These are phyloP conservation scores for Lasioglossum baleicum DNA, from an alignment of 1,140 invertebrate genomes.

Conservation along the genomic window DNA sequence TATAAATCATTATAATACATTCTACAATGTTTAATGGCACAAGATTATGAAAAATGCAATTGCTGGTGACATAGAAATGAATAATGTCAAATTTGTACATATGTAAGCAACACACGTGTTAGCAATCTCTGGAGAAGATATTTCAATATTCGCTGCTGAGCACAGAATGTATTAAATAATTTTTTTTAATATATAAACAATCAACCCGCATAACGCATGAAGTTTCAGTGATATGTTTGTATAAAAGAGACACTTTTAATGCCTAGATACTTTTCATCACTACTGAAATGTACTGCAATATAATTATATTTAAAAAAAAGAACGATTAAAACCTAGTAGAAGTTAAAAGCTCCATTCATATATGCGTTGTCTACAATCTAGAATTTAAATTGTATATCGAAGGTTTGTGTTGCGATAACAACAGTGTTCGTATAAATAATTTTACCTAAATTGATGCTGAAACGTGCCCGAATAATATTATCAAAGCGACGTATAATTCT, in stretches of 20 bases:
- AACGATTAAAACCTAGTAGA: background rate
- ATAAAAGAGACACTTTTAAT: slow-evolving; percentile 1
- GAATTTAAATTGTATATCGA: background rate
- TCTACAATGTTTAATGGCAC: slow-evolving; percentile 24
- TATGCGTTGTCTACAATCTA: background rate
- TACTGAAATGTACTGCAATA: background rate
- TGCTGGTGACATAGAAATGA: background rate
- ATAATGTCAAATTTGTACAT: slow-evolving; percentile 5
- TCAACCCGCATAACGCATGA: background rate
- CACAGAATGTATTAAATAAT: background rate
- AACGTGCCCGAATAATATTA: background rate
- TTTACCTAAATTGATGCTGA: background rate
- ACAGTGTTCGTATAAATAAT: slow-evolving; percentile 1
- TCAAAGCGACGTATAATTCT: slow-evolving; percentile 1
- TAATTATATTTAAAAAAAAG: background rate
- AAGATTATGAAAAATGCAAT: slow-evolving; percentile 15
- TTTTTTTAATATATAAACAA: background rate
- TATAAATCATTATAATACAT: slow-evolving; percentile 20
- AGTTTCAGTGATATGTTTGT: background rate
- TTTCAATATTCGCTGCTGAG: background rate
- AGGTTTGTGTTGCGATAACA: background rate
- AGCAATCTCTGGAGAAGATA: background rate
- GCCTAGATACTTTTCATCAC: background rate
- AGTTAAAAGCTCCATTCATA: background rate
- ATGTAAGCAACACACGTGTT: background rate